A percentile compares a stretch with the other conserved stretches of the same genome.
Evolutionary conservation across 2,797 vertebrate genomes (phyloP).

Genomic region (Calcarius lapponicus): DNA sequence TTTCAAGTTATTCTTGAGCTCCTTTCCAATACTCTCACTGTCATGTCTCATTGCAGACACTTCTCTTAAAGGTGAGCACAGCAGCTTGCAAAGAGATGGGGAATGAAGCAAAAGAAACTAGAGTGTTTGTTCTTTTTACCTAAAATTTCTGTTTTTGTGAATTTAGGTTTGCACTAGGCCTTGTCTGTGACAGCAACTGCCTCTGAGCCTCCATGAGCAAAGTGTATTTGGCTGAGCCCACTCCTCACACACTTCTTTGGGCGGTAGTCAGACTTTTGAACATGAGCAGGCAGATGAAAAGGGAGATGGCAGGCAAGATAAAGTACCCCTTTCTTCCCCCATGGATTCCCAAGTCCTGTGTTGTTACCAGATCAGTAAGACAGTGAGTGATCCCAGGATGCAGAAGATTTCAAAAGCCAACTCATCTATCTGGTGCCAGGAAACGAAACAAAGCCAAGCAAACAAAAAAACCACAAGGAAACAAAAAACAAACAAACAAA

Average conservation of each 20-base stretch:
- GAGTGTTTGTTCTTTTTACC: neutral
- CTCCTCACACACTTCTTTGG: neutral
- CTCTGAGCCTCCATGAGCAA: neutral
- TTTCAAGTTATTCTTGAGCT: neutral
- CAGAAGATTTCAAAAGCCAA: neutral
- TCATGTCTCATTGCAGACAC: neutral
- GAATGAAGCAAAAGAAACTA: neutral
- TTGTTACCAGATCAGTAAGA: neutral
- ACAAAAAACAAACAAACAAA: neutral
- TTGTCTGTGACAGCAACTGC: neutral
- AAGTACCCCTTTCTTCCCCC: neutral
- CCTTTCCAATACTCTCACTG: neutral
- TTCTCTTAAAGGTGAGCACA: neutral
- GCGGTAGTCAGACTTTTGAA: neutral
- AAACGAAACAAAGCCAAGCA: no score
- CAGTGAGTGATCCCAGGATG: accelerated
- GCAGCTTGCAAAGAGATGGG: neutral
- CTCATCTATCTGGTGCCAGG: neutral
- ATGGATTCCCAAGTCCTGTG: neutral
- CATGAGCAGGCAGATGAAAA: neutral
- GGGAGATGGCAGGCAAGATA: neutral
- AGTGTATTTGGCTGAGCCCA: neutral
- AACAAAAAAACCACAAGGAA: neutral
- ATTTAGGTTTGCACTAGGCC: neutral
- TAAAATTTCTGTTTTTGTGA: neutral